Evolutionary conservation across 2,113 vertebrate species (phyloP), one percentile per base, ranked within the genome.

Genomic region (Clarias magur): DNA sequence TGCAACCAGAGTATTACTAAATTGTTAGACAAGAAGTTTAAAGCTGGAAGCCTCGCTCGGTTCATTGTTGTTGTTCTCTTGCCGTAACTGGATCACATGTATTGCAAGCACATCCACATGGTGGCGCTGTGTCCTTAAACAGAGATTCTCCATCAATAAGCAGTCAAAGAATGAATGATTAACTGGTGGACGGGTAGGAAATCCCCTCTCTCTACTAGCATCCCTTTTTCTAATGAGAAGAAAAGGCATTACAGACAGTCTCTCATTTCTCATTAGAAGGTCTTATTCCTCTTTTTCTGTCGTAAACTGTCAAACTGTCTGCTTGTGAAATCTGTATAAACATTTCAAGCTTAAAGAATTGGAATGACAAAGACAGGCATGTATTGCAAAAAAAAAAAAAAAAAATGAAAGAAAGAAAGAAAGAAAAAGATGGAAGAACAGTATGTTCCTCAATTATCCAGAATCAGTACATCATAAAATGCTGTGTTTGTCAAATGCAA

Each of bases 101-200:
- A 75, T 48, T 57, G 23, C 56, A 56, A 56, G 78, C 72, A 27
- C 42, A 60, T 17, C 86, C 88, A 90, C 87, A 84, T 56, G 82
- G 85, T 80, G 89, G 87, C 34, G 30, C 68, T 85, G 76, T 86
- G 73, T 85, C 75, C 60, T 86, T 86, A 70, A 56, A 48, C 23
- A n/a, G 68, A 48, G 78, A 5, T 19, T 80, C 21, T 5, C 23
- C 15, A 83, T 76, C 21, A 60, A 53, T 27, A 53, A 48, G 48
- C 23, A 75, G 85, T 89, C 73, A 63, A 54, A 76, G 21, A 73
- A 78, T 53, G 78, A 70, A 81, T 83, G 65, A 78, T 80, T 38
- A 81, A 68, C 72, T 42, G 34, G 86, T 82, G 81, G 72, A 89
- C 63, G 48, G 57, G 63, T 80, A 80, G 65, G 84, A 88, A 89